Percentiles rank a stretch among this genome's conserved stretches.
phyloP scores from a whole-genome alignment of 2,113 vertebrate genomes.

The Neogobius melanostomus region DNA sequence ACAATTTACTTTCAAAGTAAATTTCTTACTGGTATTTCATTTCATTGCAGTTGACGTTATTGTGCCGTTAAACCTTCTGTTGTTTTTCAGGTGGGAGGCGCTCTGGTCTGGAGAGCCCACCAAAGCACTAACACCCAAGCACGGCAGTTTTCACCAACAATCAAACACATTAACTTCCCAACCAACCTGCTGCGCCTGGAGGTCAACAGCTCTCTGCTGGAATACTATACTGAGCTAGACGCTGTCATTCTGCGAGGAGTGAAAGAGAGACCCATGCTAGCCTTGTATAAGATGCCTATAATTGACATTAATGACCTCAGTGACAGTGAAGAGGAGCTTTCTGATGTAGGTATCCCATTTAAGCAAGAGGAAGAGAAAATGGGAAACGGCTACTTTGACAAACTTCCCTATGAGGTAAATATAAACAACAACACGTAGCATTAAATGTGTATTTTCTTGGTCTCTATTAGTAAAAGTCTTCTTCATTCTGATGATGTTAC shows the following conservation, averaged over 20 bases:
- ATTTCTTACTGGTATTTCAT: background rate
- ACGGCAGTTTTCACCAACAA: slow-evolving; percentile 91
- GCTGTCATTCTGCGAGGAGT: slow-evolving; percentile 91
- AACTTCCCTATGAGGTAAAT: slow-evolving; percentile 95
- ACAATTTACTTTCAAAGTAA: background rate
- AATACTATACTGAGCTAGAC: slow-evolving; percentile 97
- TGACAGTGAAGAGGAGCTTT: slow-evolving; percentile 86
- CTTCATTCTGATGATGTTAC: background rate
- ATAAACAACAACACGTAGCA: background rate
- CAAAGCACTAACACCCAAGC: slow-evolving; percentile 87
- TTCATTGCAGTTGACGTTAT: background rate
- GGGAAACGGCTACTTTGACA: slow-evolving; percentile 94
- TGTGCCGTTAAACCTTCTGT: background rate
- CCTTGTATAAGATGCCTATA: slow-evolving; percentile 84
- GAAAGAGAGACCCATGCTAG: slow-evolving; percentile 87
- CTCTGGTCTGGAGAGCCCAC: slow-evolving; percentile 92
- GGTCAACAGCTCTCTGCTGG: slow-evolving; percentile 92
- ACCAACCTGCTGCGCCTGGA: slow-evolving; percentile 96
- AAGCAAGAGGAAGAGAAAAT: slow-evolving; percentile 78
- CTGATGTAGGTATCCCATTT: slow-evolving; percentile 79
- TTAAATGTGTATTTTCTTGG: background rate
- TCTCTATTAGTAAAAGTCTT: background rate
- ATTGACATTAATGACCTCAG: slow-evolving; percentile 89
- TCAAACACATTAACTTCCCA: slow-evolving; percentile 92
- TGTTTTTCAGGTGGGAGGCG: slow-evolving; percentile 88